Base-by-base conservation (phyloP, 2,797 vertebrate genomes). In the Leuciscus waleckii region DNA sequence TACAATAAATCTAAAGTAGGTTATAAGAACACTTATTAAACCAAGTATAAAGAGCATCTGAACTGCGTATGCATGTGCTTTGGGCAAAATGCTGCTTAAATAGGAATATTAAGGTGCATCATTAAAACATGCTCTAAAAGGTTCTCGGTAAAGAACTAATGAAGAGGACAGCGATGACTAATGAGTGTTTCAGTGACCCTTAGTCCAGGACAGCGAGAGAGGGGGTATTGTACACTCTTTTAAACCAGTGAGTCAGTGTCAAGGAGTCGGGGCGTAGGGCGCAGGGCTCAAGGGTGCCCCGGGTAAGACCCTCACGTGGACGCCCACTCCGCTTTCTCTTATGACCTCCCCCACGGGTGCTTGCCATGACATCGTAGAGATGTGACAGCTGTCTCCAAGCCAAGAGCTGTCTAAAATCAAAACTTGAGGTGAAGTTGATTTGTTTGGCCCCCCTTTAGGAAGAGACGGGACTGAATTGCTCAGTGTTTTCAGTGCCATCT, bases 331-430 rank as follows among this genome's bases (percentile, higher is more conserved):
- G 71, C 83, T 91, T 89, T 91, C 88, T 91, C 89, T 91, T 49
- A 82, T 90, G 93, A 93, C 90, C 91, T 90, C 51, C 84, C 84
- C 92, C 94, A 91, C 87, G 89, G 92, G 93, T 92, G 93, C 83
- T 93, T 91, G 92, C 92, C 89, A 92, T 94, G 94, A 95, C 93
- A 93, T 93, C 91, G 90, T 91, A 90, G 92, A 94, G 93, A 95
- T 93, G 92, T 95, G 94, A 95, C 94, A 94, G 95, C 93, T 94
- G 94, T 94, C 93, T 93, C 94, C 92, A 92, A 91, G 93, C 93
- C 90, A 93, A 92, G 91, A 92, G 90, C 92, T 91, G 92, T 92
- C 93, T 92, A 71, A 71, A 79, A 46, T n/a, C 35, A 70, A 79
- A 79, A 85, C 67, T 46, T 85, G 37, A 85, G 82, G 46, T 79